These are phyloP conservation scores for Akabosia matsudoensis DNA, from an alignment of 1,140 invertebrate genomes.

Conservation along the genomic window DNA sequence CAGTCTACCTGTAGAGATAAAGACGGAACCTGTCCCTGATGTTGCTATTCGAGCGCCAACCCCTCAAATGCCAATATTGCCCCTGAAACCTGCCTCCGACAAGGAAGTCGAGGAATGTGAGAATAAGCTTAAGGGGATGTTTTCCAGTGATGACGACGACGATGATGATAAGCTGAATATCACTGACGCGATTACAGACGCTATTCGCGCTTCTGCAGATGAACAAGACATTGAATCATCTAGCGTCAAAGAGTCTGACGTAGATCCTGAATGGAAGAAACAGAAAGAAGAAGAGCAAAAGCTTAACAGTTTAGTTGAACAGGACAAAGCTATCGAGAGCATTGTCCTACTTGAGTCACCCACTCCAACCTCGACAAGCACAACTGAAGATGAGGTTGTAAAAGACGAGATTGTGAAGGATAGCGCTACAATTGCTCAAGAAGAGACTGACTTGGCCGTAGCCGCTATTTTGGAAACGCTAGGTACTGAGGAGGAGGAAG, in stretches of 20 bases:
- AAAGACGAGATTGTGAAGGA: conserved; percentile 45
- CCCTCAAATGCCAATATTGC: not conserved
- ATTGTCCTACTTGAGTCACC: conserved; percentile 43
- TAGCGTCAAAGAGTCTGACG: conserved; percentile 19
- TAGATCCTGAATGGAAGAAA: conserved; percentile 2
- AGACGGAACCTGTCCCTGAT: not conserved
- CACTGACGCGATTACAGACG: conserved; percentile 43
- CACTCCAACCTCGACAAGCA: not conserved
- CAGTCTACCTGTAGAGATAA: not conserved
- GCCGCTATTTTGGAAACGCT: conserved; percentile 81
- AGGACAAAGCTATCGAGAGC: conserved; percentile 46
- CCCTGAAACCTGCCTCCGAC: not conserved
- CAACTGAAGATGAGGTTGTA: conserved; percentile 33
- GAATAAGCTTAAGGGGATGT: conserved; percentile 37
- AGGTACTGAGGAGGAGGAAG: conserved; percentile 52
- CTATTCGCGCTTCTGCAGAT: conserved; percentile 42
- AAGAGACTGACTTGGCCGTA: conserved; percentile 87
- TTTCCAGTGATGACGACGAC: conserved; percentile 44
- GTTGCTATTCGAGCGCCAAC: not conserved
- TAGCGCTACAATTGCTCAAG: conserved; percentile 78
- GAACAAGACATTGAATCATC: conserved; percentile 32
- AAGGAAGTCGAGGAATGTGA: conserved; percentile 31
- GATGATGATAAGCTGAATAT: conserved; percentile 41
- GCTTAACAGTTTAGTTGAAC: conserved; percentile 42
- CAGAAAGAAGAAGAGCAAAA: conserved; percentile 43